phyloP scores from a whole-genome alignment of 2,797 vertebrate genomes.

The Adrianichthys oophorus region DNA sequence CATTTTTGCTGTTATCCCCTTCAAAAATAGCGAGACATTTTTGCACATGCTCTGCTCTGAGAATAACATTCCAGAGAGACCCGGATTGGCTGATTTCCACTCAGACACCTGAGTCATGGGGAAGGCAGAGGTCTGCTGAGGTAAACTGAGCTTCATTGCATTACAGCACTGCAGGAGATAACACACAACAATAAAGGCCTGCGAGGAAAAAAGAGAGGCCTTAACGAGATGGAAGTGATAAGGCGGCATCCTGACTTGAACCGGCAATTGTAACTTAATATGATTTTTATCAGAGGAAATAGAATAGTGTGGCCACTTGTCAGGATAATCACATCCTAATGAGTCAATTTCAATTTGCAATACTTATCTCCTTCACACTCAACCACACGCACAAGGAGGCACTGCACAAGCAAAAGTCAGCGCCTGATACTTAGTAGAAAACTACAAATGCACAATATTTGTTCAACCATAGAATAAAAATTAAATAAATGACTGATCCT shows the following conservation, averaged over 20 bases:
- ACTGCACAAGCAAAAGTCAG: not conserved
- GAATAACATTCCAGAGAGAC: slow-evolving; percentile 32
- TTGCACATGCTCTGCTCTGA: slow-evolving; percentile 10
- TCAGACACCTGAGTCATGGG: slow-evolving; percentile 69
- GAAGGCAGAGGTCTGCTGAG: slow-evolving; percentile 54
- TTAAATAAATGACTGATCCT: too few relatives aligned
- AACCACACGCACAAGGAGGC: not conserved
- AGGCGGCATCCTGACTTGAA: slow-evolving; percentile 38
- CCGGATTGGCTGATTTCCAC: slow-evolving; percentile 52
- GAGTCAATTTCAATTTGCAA: slow-evolving; percentile 42
- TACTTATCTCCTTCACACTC: slow-evolving; percentile 14
- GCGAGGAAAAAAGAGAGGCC: slow-evolving; percentile 57
- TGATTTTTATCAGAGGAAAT: slow-evolving; percentile 54
- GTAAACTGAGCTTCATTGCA: slow-evolving; percentile 60
- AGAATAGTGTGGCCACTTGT: slow-evolving; percentile 40
- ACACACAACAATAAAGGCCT: slow-evolving; percentile 42
- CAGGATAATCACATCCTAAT: slow-evolving; percentile 44
- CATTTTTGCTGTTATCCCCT: slow-evolving; percentile 9
- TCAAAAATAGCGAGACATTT: not conserved
- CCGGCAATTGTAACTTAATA: slow-evolving; percentile 51
- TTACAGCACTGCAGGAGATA: slow-evolving; percentile 58
- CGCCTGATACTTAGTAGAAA: too few relatives aligned
- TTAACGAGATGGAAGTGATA: slow-evolving; percentile 53
- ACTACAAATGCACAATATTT: too few relatives aligned
- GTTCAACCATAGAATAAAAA: too few relatives aligned